Evolutionary conservation across 2,888 invertebrate genomes (phyloP).

Genomic region (Cordilura impudica): DNA sequence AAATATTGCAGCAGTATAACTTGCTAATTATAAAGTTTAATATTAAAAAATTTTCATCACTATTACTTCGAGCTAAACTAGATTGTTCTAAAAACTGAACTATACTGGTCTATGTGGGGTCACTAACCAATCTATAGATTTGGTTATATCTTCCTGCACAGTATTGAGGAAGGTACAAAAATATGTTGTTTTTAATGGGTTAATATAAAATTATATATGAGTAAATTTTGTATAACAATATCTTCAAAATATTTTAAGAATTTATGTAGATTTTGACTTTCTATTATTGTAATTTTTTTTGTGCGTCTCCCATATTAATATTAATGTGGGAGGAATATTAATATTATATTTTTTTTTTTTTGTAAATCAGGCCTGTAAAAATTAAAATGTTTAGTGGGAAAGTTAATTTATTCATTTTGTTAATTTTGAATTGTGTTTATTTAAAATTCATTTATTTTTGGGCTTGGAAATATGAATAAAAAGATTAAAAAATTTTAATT

Average conservation of each 20-base stretch:
- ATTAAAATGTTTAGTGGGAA: conserved; percentile 4
- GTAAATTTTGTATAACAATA: too few species aligned
- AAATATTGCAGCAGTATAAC: too few species aligned
- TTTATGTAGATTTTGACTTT: conserved; percentile 56
- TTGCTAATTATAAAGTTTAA: too few species aligned
- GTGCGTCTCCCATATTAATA: neutral
- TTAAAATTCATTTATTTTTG: neutral
- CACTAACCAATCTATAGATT: too few species aligned
- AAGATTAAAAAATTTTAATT: neutral
- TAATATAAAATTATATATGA: too few species aligned
- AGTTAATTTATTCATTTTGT: conserved; percentile 54
- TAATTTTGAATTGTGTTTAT: neutral
- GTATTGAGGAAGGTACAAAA: too few species aligned
- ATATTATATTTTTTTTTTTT: neutral
- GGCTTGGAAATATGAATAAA: neutral
- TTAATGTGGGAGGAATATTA: conserved; percentile 18
- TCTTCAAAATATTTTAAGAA: conserved; percentile 47
- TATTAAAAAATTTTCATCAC: too few species aligned
- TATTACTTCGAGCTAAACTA: too few species aligned
- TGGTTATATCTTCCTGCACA: too few species aligned
- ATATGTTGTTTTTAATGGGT: too few species aligned
- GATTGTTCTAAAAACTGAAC: too few species aligned
- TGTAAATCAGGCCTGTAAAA: conserved; percentile 17
- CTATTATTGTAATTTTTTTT: conserved; percentile 15
- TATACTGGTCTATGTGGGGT: too few species aligned